Conservation (phyloP, 2,888 invertebrate species). For the Eupithecia tripunctaria region DNA sequence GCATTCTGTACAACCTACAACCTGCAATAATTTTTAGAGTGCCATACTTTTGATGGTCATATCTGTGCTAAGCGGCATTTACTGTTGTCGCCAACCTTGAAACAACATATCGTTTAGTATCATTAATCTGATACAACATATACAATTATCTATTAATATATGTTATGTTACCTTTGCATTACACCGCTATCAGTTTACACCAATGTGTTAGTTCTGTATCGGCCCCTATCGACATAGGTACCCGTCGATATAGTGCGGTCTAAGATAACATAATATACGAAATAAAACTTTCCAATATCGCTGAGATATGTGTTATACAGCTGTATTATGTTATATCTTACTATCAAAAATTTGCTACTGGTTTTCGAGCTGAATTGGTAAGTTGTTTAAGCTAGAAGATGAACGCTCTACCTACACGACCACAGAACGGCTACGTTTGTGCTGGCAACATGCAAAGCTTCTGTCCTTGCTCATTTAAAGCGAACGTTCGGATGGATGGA, state of each 20-base stretch:
- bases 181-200: conserved; percentile 79
- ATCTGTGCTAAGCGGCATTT: conserved; percentile 22
- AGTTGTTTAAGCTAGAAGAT: not conserved
- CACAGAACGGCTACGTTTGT: not conserved
- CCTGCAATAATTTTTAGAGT: too few relatives aligned
- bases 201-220: conserved; percentile 67
- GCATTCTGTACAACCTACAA: not conserved
- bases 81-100: conserved; percentile 37
- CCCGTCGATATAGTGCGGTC: conserved; percentile 52
- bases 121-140: conserved; percentile 76
- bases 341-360: not conserved
- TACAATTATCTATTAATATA: conserved; percentile 77
- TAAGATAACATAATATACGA: conserved; percentile 50
- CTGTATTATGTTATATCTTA: not conserved
- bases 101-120: conserved; percentile 60
- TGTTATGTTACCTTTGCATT: conserved; percentile 77
- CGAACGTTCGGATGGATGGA: not conserved
- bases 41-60: not conserved
- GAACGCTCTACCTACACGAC: not conserved
- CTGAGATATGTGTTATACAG: not conserved
- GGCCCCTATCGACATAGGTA: conserved; percentile 63
- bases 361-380: conserved; percentile 1
- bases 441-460: conserved; percentile 12
- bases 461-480: conserved; percentile 18
- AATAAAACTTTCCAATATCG: not conserved